Evolutionary conservation across 2,113 vertebrate species (phyloP).

Genomic region (Vulpes vulpes): DNA sequence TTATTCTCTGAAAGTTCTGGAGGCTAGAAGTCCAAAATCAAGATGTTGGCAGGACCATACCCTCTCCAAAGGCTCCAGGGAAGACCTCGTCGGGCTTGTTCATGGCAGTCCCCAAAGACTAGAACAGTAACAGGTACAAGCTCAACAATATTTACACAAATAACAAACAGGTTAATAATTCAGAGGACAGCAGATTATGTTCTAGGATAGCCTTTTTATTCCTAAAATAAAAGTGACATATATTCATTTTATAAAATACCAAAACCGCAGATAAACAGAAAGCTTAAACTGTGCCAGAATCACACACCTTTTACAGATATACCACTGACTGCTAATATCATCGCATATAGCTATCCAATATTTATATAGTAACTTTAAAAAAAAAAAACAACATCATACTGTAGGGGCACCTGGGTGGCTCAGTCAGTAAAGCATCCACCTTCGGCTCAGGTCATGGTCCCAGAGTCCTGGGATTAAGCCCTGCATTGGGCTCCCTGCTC

Average conservation of each 20-base stretch:
- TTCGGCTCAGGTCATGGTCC: no score
- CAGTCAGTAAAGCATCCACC: no score
- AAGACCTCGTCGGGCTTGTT: background rate
- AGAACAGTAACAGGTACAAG: background rate
- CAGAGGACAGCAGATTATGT: background rate
- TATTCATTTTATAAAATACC: background rate
- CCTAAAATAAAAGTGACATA: background rate
- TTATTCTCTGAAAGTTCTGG: background rate
- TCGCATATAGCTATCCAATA: background rate
- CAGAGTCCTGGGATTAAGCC: no score
- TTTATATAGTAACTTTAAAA: background rate
- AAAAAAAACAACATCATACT: background rate
- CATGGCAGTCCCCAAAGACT: background rate
- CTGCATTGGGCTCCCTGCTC: no score
- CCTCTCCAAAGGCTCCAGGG: background rate
- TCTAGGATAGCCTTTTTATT: constrained; percentile 14
- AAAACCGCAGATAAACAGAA: background rate
- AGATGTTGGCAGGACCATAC: no score
- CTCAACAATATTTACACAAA: background rate
- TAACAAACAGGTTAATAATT: background rate
- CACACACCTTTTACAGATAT: background rate
- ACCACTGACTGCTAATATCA: background rate
- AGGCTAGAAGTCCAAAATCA: background rate
- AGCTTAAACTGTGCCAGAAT: background rate
- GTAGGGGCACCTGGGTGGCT: background rate